Percentiles rank a stretch among this genome's conserved stretches.
Evolutionary conservation across 2,888 invertebrate species (phyloP).

Genomic region (Apoda limacodes): DNA sequence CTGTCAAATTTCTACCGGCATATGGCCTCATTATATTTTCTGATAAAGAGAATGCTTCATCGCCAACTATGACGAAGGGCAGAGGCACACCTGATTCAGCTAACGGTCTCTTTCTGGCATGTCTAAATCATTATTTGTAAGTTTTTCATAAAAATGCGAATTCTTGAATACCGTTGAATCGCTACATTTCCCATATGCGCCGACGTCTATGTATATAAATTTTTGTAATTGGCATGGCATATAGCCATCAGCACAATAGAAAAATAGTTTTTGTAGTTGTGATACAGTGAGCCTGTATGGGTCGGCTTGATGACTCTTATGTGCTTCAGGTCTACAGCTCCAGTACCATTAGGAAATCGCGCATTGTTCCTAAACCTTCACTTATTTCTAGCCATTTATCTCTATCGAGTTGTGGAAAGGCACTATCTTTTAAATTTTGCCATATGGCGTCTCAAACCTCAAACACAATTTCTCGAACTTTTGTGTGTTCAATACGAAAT

Average conservation of each 20-base stretch:
- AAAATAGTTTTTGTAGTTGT: slow-evolving; percentile 20
- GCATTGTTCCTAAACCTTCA: slow-evolving; percentile 17
- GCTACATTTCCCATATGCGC: slow-evolving; percentile 19
- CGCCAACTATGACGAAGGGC: slow-evolving; percentile 15
- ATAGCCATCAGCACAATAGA: slow-evolving; percentile 20
- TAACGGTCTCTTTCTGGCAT: slow-evolving; percentile 6
- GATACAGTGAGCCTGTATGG: slow-evolving; percentile 19
- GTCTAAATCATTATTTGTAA: slow-evolving; percentile 10
- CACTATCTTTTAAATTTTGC: slow-evolving; percentile 12
- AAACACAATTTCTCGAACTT: slow-evolving; percentile 11
- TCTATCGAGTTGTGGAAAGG: slow-evolving; percentile 12
- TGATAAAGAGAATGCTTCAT: slow-evolving; percentile 14
- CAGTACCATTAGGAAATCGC: slow-evolving; percentile 20
- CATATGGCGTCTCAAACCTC: slow-evolving; percentile 14
- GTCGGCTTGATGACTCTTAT: slow-evolving; percentile 19
- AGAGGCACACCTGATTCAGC: slow-evolving; percentile 7
- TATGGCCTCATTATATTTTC: slow-evolving; percentile 15
- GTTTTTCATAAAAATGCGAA: slow-evolving; percentile 8
- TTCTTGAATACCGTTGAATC: slow-evolving; percentile 11
- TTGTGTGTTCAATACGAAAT: slow-evolving; percentile 14
- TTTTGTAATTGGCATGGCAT: slow-evolving; percentile 17
- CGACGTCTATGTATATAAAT: slow-evolving; percentile 5
- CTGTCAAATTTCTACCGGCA: slow-evolving; percentile 9
- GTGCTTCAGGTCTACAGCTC: slow-evolving; percentile 22
- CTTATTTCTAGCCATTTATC: slow-evolving; percentile 12